phyloP scores from a whole-genome alignment of 2,113 vertebrate genomes.

The Otocyon megalotis region DNA sequence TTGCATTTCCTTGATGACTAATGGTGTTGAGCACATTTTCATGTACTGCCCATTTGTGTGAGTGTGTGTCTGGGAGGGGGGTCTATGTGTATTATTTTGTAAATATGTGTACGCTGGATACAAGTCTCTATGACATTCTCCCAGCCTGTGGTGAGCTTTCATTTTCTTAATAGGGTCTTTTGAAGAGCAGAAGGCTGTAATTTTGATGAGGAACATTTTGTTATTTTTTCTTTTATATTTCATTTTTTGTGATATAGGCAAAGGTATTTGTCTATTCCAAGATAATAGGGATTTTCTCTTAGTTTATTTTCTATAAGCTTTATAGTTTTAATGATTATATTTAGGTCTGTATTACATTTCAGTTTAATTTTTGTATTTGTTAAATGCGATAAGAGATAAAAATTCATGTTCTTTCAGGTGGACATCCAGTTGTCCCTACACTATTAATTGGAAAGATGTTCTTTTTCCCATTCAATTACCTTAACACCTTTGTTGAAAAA shows the following conservation, averaged over 20 bases:
- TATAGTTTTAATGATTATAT: neutral
- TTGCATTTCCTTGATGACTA: neutral
- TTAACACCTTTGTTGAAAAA: neutral
- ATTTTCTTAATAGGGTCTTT: neutral
- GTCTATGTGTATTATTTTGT: neutral
- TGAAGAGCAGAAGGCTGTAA: neutral
- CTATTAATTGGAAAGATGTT: neutral
- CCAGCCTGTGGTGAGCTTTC: neutral
- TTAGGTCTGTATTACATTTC: neutral
- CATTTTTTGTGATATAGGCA: neutral
- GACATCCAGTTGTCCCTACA: neutral
- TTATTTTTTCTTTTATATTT: neutral
- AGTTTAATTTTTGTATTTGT: slow-evolving; percentile 23
- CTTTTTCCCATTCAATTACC: neutral
- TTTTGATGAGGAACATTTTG: neutral
- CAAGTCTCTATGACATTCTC: neutral
- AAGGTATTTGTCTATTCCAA: neutral
- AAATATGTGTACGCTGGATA: neutral
- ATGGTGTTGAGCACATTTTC: neutral
- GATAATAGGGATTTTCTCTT: neutral
- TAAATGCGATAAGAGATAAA: neutral
- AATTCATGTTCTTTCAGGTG: neutral
- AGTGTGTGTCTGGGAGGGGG: neutral
- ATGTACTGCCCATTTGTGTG: neutral
- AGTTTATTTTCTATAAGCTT: neutral